Evolutionary conservation across 1,140 invertebrate species (phyloP).

Genomic region (Drosophila athabasca): DNA sequence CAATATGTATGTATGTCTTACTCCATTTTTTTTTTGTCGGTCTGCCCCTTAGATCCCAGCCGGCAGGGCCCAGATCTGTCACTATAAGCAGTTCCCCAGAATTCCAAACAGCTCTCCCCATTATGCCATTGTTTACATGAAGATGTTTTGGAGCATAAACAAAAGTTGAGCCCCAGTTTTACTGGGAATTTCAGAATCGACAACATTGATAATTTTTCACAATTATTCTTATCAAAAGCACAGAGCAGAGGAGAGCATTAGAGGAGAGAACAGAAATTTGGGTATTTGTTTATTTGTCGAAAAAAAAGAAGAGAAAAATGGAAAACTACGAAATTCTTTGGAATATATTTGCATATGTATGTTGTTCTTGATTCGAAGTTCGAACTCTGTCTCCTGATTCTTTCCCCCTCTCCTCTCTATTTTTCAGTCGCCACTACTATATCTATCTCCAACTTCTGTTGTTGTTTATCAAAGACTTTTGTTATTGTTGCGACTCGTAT

Average conservation of each 20-base stretch:
- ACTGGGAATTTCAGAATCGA: constrained; percentile 1
- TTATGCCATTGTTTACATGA: constrained; percentile 30
- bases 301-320: constrained; percentile 6
- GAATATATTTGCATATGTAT: constrained; percentile 52
- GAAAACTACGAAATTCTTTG: constrained; percentile 40
- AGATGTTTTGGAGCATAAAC: constrained; percentile 39
- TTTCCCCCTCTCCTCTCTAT: neutral
- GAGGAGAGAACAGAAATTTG: neutral
- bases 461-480: constrained; percentile 44
- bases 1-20: no score
- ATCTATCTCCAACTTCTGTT: constrained; percentile 4
- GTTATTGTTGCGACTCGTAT: constrained; percentile 46
- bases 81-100: constrained; percentile 15
- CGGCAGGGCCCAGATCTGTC: constrained; percentile 29
- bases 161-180: constrained; percentile 16
- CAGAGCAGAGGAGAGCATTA: no score
- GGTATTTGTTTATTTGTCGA: constrained; percentile 20
- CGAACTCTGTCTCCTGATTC: no score
- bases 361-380: constrained; percentile 40
- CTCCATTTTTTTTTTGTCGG: constrained; percentile 10
- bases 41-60: neutral
- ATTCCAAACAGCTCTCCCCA: constrained; percentile 1
- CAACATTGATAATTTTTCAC: constrained; percentile 47
- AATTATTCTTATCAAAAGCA: constrained; percentile 35
- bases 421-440: no score